These are phyloP conservation scores for Nebria ingens DNA, from an alignment of 1,140 invertebrate genomes.

Conservation along the genomic window DNA sequence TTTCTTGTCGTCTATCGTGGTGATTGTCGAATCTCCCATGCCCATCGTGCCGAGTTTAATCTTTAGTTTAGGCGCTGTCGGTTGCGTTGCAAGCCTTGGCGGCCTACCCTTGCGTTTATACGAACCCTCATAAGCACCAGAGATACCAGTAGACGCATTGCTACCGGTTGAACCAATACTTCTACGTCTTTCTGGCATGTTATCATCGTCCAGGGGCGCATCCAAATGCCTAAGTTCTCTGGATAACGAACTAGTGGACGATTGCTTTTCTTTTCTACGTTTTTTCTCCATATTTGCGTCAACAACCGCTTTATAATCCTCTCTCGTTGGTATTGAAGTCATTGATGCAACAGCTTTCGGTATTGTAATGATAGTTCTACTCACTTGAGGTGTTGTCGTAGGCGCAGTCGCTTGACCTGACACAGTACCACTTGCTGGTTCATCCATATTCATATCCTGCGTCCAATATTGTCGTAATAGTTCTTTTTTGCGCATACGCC, in stretches of 20 bases:
- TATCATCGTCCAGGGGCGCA: conserved; percentile 36
- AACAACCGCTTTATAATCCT: conserved; percentile 61
- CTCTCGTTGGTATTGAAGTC: conserved; percentile 70
- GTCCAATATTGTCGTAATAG: conserved; percentile 73
- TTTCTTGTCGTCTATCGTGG: conserved; percentile 36
- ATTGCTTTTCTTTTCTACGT: conserved; percentile 48
- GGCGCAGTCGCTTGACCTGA: conserved; percentile 37
- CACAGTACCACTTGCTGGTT: conserved; percentile 41
- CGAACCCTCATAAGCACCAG: conserved; percentile 21
- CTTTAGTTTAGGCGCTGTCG: conserved; percentile 61
- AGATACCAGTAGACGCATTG: conserved; percentile 24
- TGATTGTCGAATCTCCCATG: conserved; percentile 24
- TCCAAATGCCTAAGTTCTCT: conserved; percentile 46
- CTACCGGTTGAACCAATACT: conserved; percentile 36
- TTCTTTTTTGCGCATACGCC: conserved; percentile 84
- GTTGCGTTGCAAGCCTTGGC: conserved; percentile 29
- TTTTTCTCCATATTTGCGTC: conserved; percentile 56
- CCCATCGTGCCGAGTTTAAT: conserved; percentile 63
- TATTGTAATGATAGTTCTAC: conserved; percentile 66
- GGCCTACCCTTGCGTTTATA: conserved; percentile 47
- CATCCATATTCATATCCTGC: conserved; percentile 76
- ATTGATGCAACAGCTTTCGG: conserved; percentile 79
- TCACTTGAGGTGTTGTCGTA: conserved; percentile 51
- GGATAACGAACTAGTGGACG: conserved; percentile 34
- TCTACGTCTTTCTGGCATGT: conserved; percentile 36